Evolutionary conservation across 2,888 invertebrate genomes (phyloP), one percentile per base, ranked within the genome.

Genomic region (Crematogaster levior): DNA sequence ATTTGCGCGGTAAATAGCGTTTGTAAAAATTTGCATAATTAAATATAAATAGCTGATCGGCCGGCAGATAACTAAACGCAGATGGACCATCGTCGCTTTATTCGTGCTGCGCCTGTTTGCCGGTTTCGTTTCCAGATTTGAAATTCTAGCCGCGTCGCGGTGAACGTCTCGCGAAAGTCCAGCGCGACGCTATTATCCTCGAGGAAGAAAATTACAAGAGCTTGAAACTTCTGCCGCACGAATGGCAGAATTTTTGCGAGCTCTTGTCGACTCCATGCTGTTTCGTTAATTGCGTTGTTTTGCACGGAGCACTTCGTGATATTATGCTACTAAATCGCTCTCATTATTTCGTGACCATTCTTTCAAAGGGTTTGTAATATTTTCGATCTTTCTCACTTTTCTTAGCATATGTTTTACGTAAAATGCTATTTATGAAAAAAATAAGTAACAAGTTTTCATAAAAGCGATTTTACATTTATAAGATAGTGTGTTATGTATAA

Each of bases 1-100:
- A 30, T 81, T 73, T 60, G 75, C 46, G 82, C 66, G 77, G 84
- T 75, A 86, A 88, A 89, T 83, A 85, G 65, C 85, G 85, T 88
- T 90, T 72, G 66, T 65, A 84, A 80, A 81, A 84, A 87, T 89
- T 63, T 85, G 84, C 86, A 88, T 88, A 86, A 90, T 90, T 86
- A 86, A 89, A 89, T 53, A 51, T 53, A 30, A 24, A 86, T 80
- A 84, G 82, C 81, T 63, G 75, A 37, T 70, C 48, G 63, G 12
- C 43, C 46, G 34, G 68, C 53, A 63, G 51, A 81, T 79, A 79
- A 81, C 70, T 66, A 70, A 61, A 60, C 30, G 56, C 56, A 3
- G 4, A 37, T 27, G 48, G 46, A 81, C 46, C 68, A 37, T 77
- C 81, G n/a, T 56, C 30, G 53, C 68, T 81, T 83, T 4, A 12